Percentiles rank a stretch among this genome's conserved stretches.
phyloP scores from a whole-genome alignment of 2,888 invertebrate genomes.

The Tridacna crocea region DNA sequence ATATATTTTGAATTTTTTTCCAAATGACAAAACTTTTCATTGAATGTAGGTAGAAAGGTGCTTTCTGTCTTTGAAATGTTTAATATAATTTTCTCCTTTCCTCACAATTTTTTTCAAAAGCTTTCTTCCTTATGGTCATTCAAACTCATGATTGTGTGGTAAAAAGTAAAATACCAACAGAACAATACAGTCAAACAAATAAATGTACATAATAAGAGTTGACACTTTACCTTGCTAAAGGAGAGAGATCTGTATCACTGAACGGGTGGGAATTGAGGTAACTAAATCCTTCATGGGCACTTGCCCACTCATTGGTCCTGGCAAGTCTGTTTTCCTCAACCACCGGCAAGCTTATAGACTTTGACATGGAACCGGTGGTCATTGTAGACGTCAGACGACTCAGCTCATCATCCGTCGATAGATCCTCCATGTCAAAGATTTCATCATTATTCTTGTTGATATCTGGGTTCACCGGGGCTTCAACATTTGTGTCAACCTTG shows the following conservation, averaged over 20 bases:
- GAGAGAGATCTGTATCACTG: conserved; percentile 95
- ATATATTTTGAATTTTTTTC: too few species aligned
- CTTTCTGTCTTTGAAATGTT: too few species aligned
- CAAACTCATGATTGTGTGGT: too few species aligned
- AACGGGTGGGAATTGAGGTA: conserved; percentile 85
- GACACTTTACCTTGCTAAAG: conserved; percentile 86
- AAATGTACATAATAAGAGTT: neutral
- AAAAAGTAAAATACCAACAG: too few species aligned
- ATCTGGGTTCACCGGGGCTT: conserved; percentile 4
- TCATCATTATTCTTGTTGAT: conserved; percentile 65
- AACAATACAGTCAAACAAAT: too few species aligned
- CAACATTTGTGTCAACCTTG: conserved; percentile 2
- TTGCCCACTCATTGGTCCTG: conserved; percentile 68
- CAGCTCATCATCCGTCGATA: conserved; percentile 77
- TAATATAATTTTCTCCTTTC: too few species aligned
- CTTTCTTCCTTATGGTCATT: too few species aligned
- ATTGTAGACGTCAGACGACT: conserved; percentile 58
- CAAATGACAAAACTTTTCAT: too few species aligned
- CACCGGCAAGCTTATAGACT: conserved; percentile 65
- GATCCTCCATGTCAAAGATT: conserved; percentile 80
- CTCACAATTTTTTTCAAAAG: too few species aligned
- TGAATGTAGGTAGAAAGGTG: too few species aligned
- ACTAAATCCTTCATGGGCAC: conserved; percentile 59
- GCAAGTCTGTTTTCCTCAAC: conserved; percentile 65
- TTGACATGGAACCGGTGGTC: conserved; percentile 59